Conservation (phyloP, 2,113 vertebrate genomes). For the Gopherus flavomarginatus region DNA sequence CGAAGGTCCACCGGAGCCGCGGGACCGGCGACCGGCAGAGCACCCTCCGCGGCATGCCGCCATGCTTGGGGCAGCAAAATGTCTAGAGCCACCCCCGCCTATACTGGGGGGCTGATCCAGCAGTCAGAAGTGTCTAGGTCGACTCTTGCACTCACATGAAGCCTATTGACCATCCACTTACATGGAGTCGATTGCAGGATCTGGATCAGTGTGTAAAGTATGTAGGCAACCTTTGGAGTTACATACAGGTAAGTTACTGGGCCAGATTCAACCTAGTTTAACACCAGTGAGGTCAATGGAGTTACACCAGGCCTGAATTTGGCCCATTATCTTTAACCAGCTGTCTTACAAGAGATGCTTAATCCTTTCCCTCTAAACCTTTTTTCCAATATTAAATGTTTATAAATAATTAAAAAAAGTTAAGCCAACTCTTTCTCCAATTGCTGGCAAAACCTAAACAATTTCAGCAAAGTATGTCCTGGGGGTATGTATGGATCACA, state of each 20-base stretch:
- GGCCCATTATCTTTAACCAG: conserved; percentile 49
- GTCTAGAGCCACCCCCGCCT: background rate
- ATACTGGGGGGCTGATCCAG: background rate
- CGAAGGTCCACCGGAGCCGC: no score
- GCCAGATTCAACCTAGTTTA: background rate
- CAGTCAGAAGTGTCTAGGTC: background rate
- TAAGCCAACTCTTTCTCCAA: conserved; percentile 43
- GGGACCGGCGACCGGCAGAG: no score
- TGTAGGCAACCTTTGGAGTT: rapidly evolving
- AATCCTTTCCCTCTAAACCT: conserved; percentile 58
- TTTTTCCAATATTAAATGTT: conserved; percentile 65
- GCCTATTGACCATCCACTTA: background rate
- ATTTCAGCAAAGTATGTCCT: conserved; percentile 25
- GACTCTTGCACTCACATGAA: background rate
- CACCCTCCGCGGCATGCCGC: no score
- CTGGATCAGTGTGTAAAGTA: background rate
- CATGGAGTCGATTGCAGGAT: background rate
- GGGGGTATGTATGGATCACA: conserved; percentile 38
- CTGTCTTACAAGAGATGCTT: conserved; percentile 60
- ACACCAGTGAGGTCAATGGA: background rate
- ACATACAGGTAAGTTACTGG: background rate
- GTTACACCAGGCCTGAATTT: background rate
- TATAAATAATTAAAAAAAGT: conserved; percentile 50
- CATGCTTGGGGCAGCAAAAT: no score
- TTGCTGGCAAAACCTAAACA: conserved; percentile 49